Evolutionary conservation across 2,888 invertebrate species (phyloP).

Genomic region (Pterobdella sp.): DNA sequence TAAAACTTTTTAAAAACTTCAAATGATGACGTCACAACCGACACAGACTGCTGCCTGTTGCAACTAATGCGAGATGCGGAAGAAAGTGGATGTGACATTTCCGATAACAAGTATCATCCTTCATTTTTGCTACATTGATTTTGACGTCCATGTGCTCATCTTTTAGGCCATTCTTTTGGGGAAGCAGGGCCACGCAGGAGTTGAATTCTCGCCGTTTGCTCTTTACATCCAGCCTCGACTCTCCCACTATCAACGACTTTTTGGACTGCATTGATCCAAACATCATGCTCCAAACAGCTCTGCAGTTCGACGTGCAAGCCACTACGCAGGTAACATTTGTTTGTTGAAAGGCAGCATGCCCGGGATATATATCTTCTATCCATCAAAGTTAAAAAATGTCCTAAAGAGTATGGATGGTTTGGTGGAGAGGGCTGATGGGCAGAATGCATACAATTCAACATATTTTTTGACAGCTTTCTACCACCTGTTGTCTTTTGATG

Average conservation of each 20-base stretch:
- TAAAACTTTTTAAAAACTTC: too few relatives aligned
- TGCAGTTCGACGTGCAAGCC: slow-evolving; percentile 63
- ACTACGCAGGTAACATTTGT: slow-evolving; percentile 39
- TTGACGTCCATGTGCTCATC: neutral
- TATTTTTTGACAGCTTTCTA: slow-evolving; percentile 17
- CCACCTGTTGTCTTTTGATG: slow-evolving; percentile 10
- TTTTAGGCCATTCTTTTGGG: slow-evolving; percentile 73
- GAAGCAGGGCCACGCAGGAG: slow-evolving; percentile 68
- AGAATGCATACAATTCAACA: slow-evolving; percentile 8
- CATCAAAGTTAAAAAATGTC: neutral
- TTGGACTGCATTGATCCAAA: slow-evolving; percentile 64
- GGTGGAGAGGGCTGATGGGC: too few relatives aligned
- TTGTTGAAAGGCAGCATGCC: neutral
- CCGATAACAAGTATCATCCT: slow-evolving; percentile 47
- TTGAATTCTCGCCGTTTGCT: slow-evolving; percentile 56
- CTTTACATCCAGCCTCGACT: slow-evolving; percentile 61
- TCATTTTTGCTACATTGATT: neutral
- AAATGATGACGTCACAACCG: too few relatives aligned
- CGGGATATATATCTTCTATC: neutral
- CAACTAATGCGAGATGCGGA: slow-evolving; percentile 64
- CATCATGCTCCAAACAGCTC: slow-evolving; percentile 62
- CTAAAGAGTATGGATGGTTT: too few relatives aligned
- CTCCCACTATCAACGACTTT: slow-evolving; percentile 66
- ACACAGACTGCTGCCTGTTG: slow-evolving; percentile 63
- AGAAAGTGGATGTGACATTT: slow-evolving; percentile 53